Evolutionary conservation across 2,113 vertebrate genomes (phyloP).

Genomic region (Hystrix brachyura): DNA sequence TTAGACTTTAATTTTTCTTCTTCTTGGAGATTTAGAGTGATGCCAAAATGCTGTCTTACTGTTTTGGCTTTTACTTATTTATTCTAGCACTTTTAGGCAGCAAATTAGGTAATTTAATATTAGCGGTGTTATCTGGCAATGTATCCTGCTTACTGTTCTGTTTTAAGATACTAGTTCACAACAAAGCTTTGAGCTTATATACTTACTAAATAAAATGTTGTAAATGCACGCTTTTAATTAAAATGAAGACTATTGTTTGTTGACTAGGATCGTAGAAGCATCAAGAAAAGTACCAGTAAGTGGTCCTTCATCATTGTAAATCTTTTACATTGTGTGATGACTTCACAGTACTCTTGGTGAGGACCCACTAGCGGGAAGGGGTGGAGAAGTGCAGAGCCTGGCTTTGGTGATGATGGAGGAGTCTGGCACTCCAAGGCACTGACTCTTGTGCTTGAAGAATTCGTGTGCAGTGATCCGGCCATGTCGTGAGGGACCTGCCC

Average conservation of each 20-base stretch:
- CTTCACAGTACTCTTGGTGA: not conserved
- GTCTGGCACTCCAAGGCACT: not conserved
- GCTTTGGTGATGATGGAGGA: too few species aligned
- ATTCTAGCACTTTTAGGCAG: slow-evolving; percentile 33
- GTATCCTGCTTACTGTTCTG: slow-evolving; percentile 21
- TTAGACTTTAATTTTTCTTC: slow-evolving; percentile 20
- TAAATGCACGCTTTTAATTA: slow-evolving; percentile 26
- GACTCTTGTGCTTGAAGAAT: not conserved
- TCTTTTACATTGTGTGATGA: not conserved
- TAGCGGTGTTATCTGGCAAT: not conserved
- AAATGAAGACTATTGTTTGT: slow-evolving; percentile 1
- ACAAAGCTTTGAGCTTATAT: slow-evolving; percentile 6
- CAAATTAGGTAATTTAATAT: slow-evolving; percentile 43
- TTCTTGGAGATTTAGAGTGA: slow-evolving; percentile 45
- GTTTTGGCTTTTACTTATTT: slow-evolving; percentile 66
- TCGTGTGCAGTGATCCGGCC: not conserved
- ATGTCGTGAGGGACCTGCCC: not conserved
- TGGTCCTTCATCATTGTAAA: not conserved
- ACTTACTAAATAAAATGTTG: not conserved
- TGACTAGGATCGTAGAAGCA: not conserved
- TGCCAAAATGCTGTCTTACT: slow-evolving; percentile 41
- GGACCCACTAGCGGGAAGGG: not conserved
- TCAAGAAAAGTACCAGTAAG: not conserved
- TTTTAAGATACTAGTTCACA: slow-evolving; percentile 48
- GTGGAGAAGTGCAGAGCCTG: not conserved